phyloP scores from a whole-genome alignment of 1,140 invertebrate genomes.

The Melipona quadrifasciata region DNA sequence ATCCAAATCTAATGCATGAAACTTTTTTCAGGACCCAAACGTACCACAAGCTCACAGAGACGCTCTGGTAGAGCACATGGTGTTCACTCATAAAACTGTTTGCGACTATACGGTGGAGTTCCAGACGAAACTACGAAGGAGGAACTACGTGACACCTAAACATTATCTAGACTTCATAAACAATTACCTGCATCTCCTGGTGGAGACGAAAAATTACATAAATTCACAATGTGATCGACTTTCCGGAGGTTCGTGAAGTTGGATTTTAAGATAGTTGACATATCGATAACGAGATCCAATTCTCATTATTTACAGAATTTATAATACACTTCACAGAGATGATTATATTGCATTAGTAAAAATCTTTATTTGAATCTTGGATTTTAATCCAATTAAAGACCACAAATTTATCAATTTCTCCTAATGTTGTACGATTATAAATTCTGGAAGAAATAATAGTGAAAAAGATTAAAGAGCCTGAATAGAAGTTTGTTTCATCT shows the following conservation, averaged over 20 bases:
- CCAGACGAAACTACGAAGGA: conserved; percentile 86
- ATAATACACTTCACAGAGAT: no score
- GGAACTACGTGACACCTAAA: conserved; percentile 94
- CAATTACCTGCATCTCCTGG: conserved; percentile 88
- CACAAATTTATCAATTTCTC: no score
- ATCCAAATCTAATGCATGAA: no score
- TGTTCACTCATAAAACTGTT: conserved; percentile 90
- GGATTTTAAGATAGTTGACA: no score
- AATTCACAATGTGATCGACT: conserved; percentile 77
- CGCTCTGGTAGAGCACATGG: conserved; percentile 90
- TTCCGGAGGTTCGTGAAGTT: conserved; percentile 69
- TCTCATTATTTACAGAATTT: no score
- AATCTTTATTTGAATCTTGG: no score
- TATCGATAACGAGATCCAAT: no score
- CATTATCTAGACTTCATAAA: conserved; percentile 94
- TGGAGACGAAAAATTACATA: conserved; percentile 83
- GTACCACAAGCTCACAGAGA: conserved; percentile 86
- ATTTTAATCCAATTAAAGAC: no score
- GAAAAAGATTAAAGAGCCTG: not conserved
- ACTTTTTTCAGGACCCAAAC: conserved; percentile 80
- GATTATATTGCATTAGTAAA: no score
- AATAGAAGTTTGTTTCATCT: no score
- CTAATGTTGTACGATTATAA: no score
- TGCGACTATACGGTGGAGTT: conserved; percentile 88
- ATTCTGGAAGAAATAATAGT: no score